Evolutionary conservation across 2,797 vertebrate genomes (phyloP).

Genomic region (Microchirus variegatus): DNA sequence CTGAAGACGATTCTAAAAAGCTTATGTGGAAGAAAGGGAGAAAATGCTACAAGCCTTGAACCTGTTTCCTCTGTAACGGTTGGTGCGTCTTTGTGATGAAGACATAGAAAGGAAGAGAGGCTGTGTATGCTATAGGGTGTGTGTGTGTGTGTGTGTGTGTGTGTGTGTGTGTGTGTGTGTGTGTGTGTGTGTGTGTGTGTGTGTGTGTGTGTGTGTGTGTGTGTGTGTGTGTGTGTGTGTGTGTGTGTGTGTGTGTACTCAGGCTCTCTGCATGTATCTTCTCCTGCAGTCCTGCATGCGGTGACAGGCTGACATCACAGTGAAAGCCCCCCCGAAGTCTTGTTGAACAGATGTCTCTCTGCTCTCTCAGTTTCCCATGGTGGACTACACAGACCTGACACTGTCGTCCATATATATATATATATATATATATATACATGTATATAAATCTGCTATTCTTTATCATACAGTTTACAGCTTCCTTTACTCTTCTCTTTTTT

Average conservation of each 20-base stretch:
- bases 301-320: constrained; percentile 75
- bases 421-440: no score
- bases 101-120: not conserved
- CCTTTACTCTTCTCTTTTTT: not conserved
- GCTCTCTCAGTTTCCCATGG: constrained; percentile 53
- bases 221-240: constrained; percentile 5
- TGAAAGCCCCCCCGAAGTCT: constrained; percentile 70
- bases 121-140: constrained; percentile 1
- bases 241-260: constrained; percentile 26
- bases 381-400: constrained; percentile 32
- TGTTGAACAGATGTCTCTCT: constrained; percentile 73
- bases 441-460: constrained; percentile 12
- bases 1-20: no score
- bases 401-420: not conserved
- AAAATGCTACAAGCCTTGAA: no score
- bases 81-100: constrained; percentile 16
- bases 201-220: constrained; percentile 26
- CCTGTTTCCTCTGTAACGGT: constrained; percentile 5
- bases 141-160: constrained; percentile 12
- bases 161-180: constrained; percentile 10
- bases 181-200: constrained; percentile 15
- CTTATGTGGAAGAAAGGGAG: no score
- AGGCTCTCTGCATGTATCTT: constrained; percentile 57
- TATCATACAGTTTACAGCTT: constrained; percentile 22
- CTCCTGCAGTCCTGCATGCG: constrained; percentile 60